Evolutionary conservation across 2,797 vertebrate species (phyloP), one percentile per base, ranked within the genome.

Genomic region (Alosa sapidissima): DNA sequence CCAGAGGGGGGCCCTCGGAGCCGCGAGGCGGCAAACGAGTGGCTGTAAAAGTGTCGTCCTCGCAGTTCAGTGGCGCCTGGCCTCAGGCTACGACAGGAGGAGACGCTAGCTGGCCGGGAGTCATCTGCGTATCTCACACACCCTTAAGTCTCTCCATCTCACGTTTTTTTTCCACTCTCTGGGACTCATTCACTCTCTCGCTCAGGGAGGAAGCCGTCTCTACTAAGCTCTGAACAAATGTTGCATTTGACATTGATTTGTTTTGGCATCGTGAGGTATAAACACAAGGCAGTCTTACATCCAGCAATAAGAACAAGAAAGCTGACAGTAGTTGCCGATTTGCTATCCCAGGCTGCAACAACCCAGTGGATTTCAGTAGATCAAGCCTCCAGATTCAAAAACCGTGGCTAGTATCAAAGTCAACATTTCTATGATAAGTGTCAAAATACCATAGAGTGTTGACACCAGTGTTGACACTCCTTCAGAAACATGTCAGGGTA

Each of bases 1-100:
- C 94, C 94, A 91, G 55, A 75, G 60, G 81, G 81, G 87, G 33
- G 72, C 48, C 5, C 47, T 54, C 0, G 19, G 72, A 78, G 72
- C 72, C 36, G 5, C 72, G 41, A 47, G 72, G 41, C 36, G 41
- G 72, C 72, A 78, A 78, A 78, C 36, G 72, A 78, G 72, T 7
- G 41, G 41, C 41, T 21, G 36, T 78, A 78, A 78, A 78, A 78
- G 36, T 78, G 72, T 45, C 78, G 72, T 36, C 72, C 41, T 45
- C 41, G 41, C 41, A 36, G 72, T 47, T 78, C 16, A 21, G 36
- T 78, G 72, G 72, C 72, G 72, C 72, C 72, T 78, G 72, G 41
- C 72, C 72, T 78, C 36, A 78, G 68, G 68, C 68, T 75, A 75
- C 1, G 68, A 16, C 68, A 75, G 68, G 68, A 75, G 36, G 16